These are phyloP conservation scores for Mylabris phalerata DNA, from an alignment of 1,140 invertebrate genomes.

Conservation along the genomic window DNA sequence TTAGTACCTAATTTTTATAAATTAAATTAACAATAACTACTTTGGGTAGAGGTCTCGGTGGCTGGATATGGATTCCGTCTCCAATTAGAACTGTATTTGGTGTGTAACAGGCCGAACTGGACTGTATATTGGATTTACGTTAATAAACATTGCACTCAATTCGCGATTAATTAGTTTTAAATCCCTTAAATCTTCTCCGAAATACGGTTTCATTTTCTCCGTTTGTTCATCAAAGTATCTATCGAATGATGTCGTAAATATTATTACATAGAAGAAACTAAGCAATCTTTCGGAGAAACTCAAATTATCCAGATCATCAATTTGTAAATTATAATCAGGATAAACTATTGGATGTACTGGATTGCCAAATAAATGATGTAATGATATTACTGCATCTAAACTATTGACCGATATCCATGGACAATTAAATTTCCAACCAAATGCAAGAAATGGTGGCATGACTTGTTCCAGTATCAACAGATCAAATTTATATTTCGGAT, in stretches of 20 bases:
- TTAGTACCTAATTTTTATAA: not conserved
- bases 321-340: constrained; percentile 27
- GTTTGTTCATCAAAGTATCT: constrained; percentile 23
- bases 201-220: too few species aligned
- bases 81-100: constrained; percentile 46
- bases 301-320: constrained; percentile 11
- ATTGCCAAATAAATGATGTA: constrained; percentile 33
- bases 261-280: constrained; percentile 27
- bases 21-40: constrained; percentile 23
- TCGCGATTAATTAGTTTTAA: constrained; percentile 24
- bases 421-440: constrained; percentile 34
- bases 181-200: too few species aligned
- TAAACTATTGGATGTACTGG: constrained; percentile 34
- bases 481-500: constrained; percentile 34
- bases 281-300: constrained; percentile 34
- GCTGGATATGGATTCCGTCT: constrained; percentile 45
- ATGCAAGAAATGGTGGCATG: constrained; percentile 24
- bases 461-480: constrained; percentile 36
- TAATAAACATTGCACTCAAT: constrained; percentile 41
- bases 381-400: constrained; percentile 19
- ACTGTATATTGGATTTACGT: constrained; percentile 44
- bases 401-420: constrained; percentile 34
- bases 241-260: constrained; percentile 1
- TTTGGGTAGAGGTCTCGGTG: constrained; percentile 38
- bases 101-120: constrained; percentile 42